Base-by-base conservation (phyloP, 2,797 vertebrate species). In the Onychomys leucogaster region DNA sequence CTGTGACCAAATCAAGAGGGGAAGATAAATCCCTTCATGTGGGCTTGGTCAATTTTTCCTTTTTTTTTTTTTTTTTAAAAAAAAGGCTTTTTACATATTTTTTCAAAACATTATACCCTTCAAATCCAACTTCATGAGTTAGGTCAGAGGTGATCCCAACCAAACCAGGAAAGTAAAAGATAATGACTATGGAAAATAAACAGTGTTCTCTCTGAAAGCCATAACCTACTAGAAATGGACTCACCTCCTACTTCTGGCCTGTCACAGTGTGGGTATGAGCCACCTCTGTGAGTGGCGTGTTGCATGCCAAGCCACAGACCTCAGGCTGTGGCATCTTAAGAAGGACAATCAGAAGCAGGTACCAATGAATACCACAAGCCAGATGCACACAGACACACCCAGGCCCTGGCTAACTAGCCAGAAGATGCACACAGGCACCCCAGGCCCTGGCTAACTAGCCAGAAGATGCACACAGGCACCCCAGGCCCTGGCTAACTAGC, bases 151-250 rank as follows among this genome's bases (percentile, higher is more conserved):
- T 89, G 95, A 97, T 75, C 49, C 90, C 94, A 96, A 94, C 27
- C 73, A 93, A 98, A 97, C 93, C 89, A 77, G 96, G 92, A 49
- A 96, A 95, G 84, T 96, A 88, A 94, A 90, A 91, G 95, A 90
- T 84, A 95, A 93, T 67, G 85, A 96, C 96, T 93, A 89, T 89
- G 13, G 71, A 41, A 75, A 63, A 52, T 37, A 57, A 90, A 61
- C 55, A 55, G 23, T 11, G 29, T 73, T 2, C 3, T 69, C 87
- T 52, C 27, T 37, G 86, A 75, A 32, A 89, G 29, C 49, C 1
- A 0, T 87, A 77, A 69, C 61, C 83, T 21, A 4, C 49, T 69
- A 85, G 52, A 90, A 93, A 71, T 14, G 14, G 27, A 13, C 67
- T 8, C 27, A 57, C 80, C 73, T 88, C 82, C 0, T 0, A 49